Evolutionary conservation across 2,113 vertebrate genomes (phyloP).

Genomic region (Urocitellus parryii): DNA sequence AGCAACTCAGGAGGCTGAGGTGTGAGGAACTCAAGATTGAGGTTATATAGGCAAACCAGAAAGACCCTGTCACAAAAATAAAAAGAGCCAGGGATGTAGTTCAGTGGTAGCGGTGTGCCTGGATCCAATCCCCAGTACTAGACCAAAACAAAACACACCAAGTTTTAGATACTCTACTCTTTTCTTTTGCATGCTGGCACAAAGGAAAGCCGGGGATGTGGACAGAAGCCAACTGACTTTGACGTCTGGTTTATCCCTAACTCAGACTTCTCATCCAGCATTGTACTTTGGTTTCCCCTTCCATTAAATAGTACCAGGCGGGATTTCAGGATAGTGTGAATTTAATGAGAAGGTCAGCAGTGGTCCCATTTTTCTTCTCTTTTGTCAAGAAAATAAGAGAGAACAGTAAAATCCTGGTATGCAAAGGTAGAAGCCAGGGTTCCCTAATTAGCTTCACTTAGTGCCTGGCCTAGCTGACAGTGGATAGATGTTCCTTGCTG

Average conservation of each 20-base stretch:
- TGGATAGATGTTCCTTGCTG: conserved; percentile 56
- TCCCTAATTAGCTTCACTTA: conserved; percentile 5
- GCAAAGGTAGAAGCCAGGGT: background rate
- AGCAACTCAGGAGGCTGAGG: background rate
- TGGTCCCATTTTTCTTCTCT: background rate
- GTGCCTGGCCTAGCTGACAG: conserved; percentile 49
- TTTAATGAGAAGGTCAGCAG: conserved; percentile 27
- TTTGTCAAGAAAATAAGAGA: conserved; percentile 44
- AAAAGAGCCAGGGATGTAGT: background rate
- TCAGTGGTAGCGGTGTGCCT: background rate
- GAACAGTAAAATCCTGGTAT: background rate
- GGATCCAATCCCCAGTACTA: background rate
- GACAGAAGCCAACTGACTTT: background rate
- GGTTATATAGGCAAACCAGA: too few species aligned
- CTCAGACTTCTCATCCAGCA: background rate
- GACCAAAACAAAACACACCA: background rate
- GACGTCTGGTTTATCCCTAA: background rate
- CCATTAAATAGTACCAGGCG: background rate
- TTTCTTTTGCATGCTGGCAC: background rate
- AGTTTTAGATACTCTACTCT: background rate
- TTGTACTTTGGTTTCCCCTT: background rate
- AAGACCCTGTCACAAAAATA: background rate
- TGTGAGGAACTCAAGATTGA: background rate
- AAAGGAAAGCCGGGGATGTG: background rate
- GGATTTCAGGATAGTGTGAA: background rate